Evolutionary conservation across 2,888 invertebrate species (phyloP).

Genomic region (Craniophora ligustri): DNA sequence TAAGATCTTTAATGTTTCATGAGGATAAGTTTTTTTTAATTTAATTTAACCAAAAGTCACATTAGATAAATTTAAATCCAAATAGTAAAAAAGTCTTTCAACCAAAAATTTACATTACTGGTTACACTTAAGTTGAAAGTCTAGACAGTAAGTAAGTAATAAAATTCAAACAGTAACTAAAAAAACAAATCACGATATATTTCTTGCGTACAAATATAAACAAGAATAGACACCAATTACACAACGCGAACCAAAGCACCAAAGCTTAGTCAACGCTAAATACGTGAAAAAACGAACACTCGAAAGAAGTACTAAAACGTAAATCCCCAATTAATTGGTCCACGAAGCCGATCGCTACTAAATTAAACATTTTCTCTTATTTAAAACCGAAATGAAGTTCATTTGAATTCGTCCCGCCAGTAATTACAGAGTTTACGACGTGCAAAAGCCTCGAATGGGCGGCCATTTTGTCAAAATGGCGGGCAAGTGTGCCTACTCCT

Average conservation of each 20-base stretch:
- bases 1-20: too few species aligned
- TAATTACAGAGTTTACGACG: constrained; percentile 88
- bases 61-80: too few species aligned
- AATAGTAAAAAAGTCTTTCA: too few species aligned
- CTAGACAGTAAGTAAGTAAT: background rate
- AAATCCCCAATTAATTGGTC: constrained; percentile 87
- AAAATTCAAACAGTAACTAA: too few species aligned
- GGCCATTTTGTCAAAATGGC: constrained; percentile 78
- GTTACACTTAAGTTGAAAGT: background rate
- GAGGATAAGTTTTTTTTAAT: too few species aligned
- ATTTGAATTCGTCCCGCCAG: constrained; percentile 83
- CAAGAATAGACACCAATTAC: constrained; percentile 31
- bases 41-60: too few species aligned
- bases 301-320: constrained; percentile 62
- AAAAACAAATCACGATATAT: background rate
- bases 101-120: too few species aligned
- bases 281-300: constrained; percentile 52
- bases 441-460: constrained; percentile 73
- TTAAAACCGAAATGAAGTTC: constrained; percentile 87
- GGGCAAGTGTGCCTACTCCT: constrained; percentile 58
- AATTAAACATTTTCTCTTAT: constrained; percentile 88
- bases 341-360: constrained; percentile 76
- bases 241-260: constrained; percentile 19
- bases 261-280: constrained; percentile 62
- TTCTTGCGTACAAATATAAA: background rate